A percentile compares a stretch with the other conserved stretches of the same genome.
These are phyloP conservation scores for Dryadula phaetusa DNA, from an alignment of 2,888 invertebrate species.

Conservation along the genomic window DNA sequence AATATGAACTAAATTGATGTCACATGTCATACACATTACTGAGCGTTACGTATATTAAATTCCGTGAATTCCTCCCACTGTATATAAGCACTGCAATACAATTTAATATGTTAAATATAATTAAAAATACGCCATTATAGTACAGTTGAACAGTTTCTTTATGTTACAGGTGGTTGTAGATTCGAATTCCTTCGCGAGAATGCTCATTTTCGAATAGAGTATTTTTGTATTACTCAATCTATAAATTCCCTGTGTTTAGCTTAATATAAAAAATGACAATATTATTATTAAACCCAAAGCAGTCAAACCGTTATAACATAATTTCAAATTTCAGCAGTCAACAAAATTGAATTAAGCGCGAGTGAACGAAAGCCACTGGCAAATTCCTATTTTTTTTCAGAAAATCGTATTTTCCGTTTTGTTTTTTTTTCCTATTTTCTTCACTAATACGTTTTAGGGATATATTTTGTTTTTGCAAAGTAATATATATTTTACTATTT, in stretches of 20 bases:
- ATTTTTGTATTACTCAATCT: too few relatives aligned
- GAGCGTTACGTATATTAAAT: conserved; percentile 1
- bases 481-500: too few relatives aligned
- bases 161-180: too few relatives aligned
- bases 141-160: too few relatives aligned
- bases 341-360: conserved; percentile 11
- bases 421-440: neutral
- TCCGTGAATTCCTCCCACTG: neutral
- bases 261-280: too few relatives aligned
- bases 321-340: conserved; percentile 16
- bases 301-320: neutral
- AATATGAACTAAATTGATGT: conserved; percentile 10
- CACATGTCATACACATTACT: conserved; percentile 4
- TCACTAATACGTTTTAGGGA: neutral
- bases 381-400: conserved; percentile 3
- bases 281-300: too few relatives aligned
- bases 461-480: neutral
- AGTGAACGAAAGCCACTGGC: conserved; percentile 9
- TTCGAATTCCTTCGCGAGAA: too few relatives aligned
- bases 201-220: too few relatives aligned
- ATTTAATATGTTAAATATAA: neutral
- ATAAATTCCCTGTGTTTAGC: too few relatives aligned
- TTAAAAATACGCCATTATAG: too few relatives aligned
- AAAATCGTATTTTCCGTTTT: neutral
- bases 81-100: neutral